Conservation (phyloP, 23 tunicate genomes). For the Clavelina lepadiformis region DNA sequence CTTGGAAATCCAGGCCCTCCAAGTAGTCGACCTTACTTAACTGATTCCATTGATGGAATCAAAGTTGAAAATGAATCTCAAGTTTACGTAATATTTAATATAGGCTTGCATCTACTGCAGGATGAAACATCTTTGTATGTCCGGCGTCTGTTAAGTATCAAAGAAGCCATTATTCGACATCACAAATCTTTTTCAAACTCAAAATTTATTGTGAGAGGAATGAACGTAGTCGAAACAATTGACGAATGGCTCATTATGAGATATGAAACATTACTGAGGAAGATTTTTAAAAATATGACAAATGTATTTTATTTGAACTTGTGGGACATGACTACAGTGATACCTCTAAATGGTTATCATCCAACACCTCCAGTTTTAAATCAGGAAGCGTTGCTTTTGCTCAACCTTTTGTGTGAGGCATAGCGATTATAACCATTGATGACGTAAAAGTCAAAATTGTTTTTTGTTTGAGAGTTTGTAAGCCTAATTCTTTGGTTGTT, state of each 20-base stretch:
- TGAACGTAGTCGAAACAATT: conserved; percentile 2
- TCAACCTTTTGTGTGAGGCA: no score
- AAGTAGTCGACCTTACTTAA: conserved; percentile 29
- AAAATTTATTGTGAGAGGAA: conserved; percentile 16
- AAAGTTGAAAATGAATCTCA: conserved; percentile 7
- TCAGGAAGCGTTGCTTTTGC: conserved; percentile 6
- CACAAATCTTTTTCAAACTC: not conserved
- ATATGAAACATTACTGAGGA: not conserved
- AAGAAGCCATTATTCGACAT: conserved; percentile 17
- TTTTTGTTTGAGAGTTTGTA: no score
- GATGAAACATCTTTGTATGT: conserved; percentile 24
- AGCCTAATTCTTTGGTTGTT: no score
- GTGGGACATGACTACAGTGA: conserved; percentile 12
- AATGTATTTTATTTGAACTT: conserved; percentile 14
- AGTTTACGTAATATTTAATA: conserved; percentile 28
- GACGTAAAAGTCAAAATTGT: no score
- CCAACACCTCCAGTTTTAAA: not conserved
- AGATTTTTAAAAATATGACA: conserved; percentile 4
- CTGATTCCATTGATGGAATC: conserved; percentile 9
- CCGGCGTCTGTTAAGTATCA: conserved; percentile 8
- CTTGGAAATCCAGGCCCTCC: conserved; percentile 53
- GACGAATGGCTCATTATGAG: conserved; percentile 2
- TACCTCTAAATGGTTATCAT: conserved; percentile 7
- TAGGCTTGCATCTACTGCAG: conserved; percentile 33
- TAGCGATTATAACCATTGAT: no score